A percentile compares a stretch with the other conserved stretches of the same genome.
Conservation (phyloP, 2,888 invertebrate species). For the Drosophila quasianomalipes region DNA sequence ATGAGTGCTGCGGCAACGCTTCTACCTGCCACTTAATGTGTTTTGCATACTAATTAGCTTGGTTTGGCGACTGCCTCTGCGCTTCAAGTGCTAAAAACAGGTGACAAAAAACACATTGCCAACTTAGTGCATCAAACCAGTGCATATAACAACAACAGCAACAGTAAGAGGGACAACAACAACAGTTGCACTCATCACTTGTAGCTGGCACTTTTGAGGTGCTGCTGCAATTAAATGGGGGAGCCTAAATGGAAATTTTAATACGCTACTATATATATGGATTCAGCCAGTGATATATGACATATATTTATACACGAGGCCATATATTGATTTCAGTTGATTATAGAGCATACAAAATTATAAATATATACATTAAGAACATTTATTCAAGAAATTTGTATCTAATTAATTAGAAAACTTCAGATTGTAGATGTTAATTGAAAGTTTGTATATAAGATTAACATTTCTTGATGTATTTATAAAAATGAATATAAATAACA, state of each 20-base stretch:
- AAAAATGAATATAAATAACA: background rate
- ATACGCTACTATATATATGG: conserved; percentile 33
- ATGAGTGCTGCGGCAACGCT: conserved; percentile 68
- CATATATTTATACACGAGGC: background rate
- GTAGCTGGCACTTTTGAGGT: conserved; percentile 61
- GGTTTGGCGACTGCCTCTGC: conserved; percentile 68
- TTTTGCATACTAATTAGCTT: conserved; percentile 78
- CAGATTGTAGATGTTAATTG: background rate
- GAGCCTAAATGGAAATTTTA: conserved; percentile 2
- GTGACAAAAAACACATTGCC: conserved; percentile 63
- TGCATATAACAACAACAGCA: conserved; percentile 18
- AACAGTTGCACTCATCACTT: conserved; percentile 54
- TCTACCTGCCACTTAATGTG: conserved; percentile 74
- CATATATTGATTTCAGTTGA: background rate
- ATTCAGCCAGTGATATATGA: background rate
- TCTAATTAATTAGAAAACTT: background rate
- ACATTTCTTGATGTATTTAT: background rate
- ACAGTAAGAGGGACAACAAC: conserved; percentile 22
- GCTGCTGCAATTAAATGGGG: conserved; percentile 22
- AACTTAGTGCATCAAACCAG: conserved; percentile 58
- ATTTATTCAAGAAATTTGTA: background rate
- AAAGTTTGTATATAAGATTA: background rate
- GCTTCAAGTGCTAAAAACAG: conserved; percentile 71
- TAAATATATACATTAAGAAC: background rate
- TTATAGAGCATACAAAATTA: background rate